Base-by-base conservation (phyloP, 1,140 invertebrate genomes). In the Eriosoma lanigerum region DNA sequence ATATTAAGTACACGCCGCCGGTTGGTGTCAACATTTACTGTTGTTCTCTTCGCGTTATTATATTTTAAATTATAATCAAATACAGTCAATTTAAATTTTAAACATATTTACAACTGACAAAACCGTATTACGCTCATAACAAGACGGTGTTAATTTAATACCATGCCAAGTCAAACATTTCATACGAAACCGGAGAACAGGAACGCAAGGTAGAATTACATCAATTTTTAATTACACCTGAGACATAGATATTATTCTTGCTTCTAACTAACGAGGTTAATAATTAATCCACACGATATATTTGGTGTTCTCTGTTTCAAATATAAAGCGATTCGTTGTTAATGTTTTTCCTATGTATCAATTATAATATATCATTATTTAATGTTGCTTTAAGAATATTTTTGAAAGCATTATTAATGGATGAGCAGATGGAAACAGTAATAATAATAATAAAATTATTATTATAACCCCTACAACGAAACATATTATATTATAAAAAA, bases 71-170 rank as follows among this genome's bases (percentile, higher is more conserved):
- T 48, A 10, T n/a, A 13, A 48, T 48, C 66, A 68, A 46, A 68
- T 48, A 68, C 44, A 68, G 44, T 68, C 44, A 26, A 48, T 48
- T n/a, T 17, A 26, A 68, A 68, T 8, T 4, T 38, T 4, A n/a
- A n/a, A n/a, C 64, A 68, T 68, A 48, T 68, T 68, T 68, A 24
- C 21, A 68, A 68, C 66, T 68, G 38, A 48, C 66, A 68, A 68
- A 24, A 48, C 15, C 15, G 46, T 32, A 64, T 64, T 66, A 46
- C 21, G n/a, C 26, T 66, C 38, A 24, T n/a, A 24, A 46, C 21
- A 46, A 24, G 38, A 46, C 12, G 38, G n/a, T 21, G 21, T 68
- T 68, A 68, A 68, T 68, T 68, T 24, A 38, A 38, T 38, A 68
- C 17, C 60, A 44, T 46, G 19, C n/a, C n/a, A 24, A 62, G 60